Percentiles rank a stretch among this genome's conserved stretches.
phyloP scores from a whole-genome alignment of 2,888 invertebrate genomes.

The Heliconius sara region DNA sequence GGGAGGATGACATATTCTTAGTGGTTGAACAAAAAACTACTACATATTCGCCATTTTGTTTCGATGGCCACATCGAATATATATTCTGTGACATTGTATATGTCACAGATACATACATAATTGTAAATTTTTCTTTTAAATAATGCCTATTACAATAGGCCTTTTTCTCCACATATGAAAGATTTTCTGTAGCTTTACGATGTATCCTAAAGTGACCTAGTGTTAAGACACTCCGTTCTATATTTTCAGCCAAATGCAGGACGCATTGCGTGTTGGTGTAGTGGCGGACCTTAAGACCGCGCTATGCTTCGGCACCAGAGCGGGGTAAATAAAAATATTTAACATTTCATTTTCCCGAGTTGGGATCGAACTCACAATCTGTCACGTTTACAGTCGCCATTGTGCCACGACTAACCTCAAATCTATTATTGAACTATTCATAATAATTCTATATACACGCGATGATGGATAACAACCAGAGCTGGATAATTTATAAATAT shows the following conservation, averaged over 20 bases:
- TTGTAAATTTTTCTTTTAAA: too few relatives aligned
- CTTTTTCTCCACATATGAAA: too few relatives aligned
- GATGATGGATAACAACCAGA: constrained; percentile 8
- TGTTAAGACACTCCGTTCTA: not conserved
- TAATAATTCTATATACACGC: not conserved
- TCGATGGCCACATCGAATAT: too few relatives aligned
- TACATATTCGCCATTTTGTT: too few relatives aligned
- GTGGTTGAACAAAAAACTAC: too few relatives aligned
- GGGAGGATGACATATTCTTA: too few relatives aligned
- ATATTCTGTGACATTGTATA: too few relatives aligned
- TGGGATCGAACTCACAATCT: not conserved
- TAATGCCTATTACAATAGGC: too few relatives aligned
- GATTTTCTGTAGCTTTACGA: too few relatives aligned
- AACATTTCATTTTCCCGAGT: not conserved
- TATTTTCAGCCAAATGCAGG: not conserved
- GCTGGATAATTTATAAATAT: constrained; percentile 10
- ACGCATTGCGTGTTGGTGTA: too few relatives aligned
- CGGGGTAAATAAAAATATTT: not conserved
- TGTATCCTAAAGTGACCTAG: not conserved
- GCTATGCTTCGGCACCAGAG: not conserved
- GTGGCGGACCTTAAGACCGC: not conserved
- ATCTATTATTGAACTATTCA: not conserved
- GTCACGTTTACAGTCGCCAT: not conserved
- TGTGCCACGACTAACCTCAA: not conserved
- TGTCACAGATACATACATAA: too few relatives aligned